Evolutionary conservation across 2,797 vertebrate genomes (phyloP).

Genomic region (Percopsis omiscomaycus): DNA sequence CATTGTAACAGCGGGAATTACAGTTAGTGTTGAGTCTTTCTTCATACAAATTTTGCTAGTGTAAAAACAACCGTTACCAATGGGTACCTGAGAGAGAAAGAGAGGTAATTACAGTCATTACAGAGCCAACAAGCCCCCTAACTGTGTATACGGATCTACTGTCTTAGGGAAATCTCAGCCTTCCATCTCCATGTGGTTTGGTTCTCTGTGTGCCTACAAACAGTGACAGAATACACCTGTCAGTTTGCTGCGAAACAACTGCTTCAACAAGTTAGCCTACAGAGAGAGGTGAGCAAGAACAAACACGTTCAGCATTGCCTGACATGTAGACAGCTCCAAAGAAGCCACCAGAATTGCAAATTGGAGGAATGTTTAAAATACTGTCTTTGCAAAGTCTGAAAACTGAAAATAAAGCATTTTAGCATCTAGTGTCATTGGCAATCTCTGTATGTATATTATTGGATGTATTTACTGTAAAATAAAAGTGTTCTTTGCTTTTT

Average conservation of each 20-base stretch:
- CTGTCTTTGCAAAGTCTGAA: not conserved
- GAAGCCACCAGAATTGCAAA: slow-evolving; percentile 37
- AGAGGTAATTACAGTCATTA: slow-evolving; percentile 45
- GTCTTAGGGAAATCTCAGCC: slow-evolving; percentile 7
- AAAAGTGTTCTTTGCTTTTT: too few relatives aligned
- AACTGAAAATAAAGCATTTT: not conserved
- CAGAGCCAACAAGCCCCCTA: slow-evolving; percentile 24
- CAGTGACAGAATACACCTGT: slow-evolving; percentile 55
- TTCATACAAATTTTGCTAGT: slow-evolving; percentile 29
- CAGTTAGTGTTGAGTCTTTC: slow-evolving; percentile 29
- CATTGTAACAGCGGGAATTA: not conserved
- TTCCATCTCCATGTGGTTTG: slow-evolving; percentile 9
- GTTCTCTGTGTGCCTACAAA: slow-evolving; percentile 74
- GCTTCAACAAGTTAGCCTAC: slow-evolving; percentile 50
- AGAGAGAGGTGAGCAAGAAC: slow-evolving; percentile 49
- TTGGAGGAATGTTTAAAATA: slow-evolving; percentile 32
- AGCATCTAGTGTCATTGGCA: too few relatives aligned
- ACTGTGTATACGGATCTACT: slow-evolving; percentile 18
- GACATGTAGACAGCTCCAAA: slow-evolving; percentile 36
- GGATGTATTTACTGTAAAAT: too few relatives aligned
- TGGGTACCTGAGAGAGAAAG: slow-evolving; percentile 13
- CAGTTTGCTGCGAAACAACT: slow-evolving; percentile 41
- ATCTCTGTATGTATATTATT: too few relatives aligned
- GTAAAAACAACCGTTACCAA: slow-evolving; percentile 29
- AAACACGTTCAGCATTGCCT: slow-evolving; percentile 57